Evolutionary conservation across 64 coral and sea anemone species (phyloP).

Genomic region (Acropora tenuis): DNA sequence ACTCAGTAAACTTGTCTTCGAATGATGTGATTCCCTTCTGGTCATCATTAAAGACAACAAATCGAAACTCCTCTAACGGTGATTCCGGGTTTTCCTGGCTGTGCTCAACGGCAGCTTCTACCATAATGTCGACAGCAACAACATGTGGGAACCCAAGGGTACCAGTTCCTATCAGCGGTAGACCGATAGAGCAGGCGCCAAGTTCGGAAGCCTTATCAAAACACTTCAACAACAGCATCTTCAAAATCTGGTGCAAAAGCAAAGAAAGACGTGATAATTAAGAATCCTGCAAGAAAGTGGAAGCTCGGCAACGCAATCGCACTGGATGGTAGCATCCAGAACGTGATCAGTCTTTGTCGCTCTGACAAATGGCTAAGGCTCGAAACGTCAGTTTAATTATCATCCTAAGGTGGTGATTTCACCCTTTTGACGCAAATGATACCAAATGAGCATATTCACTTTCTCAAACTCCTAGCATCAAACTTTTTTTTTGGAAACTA

Average conservation of each 20-base stretch:
- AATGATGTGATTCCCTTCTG: conserved; percentile 5
- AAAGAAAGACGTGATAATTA: not conserved
- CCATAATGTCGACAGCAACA: conserved; percentile 9
- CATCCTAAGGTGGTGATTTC: no score
- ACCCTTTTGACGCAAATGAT: no score
- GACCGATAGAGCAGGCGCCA: conserved; percentile 12
- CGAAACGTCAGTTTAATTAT: no score
- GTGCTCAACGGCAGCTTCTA: conserved; percentile 15
- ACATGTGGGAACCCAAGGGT: conserved; percentile 7
- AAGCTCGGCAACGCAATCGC: no score
- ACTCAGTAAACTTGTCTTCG: conserved; percentile 15
- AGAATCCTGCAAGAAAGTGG: no score
- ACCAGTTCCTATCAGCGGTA: conserved; percentile 35
- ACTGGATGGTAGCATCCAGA: no score
- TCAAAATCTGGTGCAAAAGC: not conserved
- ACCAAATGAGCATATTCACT: no score
- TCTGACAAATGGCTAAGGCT: no score
- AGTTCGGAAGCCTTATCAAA: conserved; percentile 36
- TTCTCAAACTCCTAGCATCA: no score
- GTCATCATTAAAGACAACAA: conserved; percentile 17
- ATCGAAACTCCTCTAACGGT: conserved; percentile 11
- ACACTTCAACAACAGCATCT: conserved; percentile 5
- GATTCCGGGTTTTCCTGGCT: conserved; percentile 27
- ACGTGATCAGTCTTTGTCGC: no score
- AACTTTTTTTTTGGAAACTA: no score